Conservation (phyloP, 2,797 vertebrate genomes). For the Esox masquinongy region DNA sequence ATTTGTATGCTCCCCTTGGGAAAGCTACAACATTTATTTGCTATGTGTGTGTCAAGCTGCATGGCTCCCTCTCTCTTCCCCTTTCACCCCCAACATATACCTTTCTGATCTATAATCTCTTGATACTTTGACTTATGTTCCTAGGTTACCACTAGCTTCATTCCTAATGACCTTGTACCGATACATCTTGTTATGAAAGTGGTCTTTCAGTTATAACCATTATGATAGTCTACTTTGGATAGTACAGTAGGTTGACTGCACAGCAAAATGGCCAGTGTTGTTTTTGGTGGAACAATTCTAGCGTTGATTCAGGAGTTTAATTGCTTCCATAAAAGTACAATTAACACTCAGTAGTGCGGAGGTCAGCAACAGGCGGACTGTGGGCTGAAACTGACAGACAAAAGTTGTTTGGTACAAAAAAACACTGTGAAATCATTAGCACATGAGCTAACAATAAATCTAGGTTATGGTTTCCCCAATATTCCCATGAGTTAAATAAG, state of each 20-base stretch:
- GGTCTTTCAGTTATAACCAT: not conserved
- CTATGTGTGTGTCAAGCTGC: not conserved
- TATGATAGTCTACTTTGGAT: not conserved
- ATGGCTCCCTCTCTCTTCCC: not conserved
- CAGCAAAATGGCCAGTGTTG: too few species aligned
- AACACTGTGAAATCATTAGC: too few species aligned
- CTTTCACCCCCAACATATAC: not conserved
- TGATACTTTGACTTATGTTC: slow-evolving; percentile 7
- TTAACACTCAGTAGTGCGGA: not conserved
- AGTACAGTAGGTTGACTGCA: not conserved
- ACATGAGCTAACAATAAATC: too few species aligned
- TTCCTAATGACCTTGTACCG: not conserved
- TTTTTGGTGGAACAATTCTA: too few species aligned
- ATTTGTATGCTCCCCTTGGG: too few species aligned
- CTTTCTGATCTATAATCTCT: not conserved
- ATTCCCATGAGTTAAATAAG: too few species aligned
- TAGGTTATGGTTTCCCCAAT: too few species aligned
- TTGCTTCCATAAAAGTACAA: too few species aligned
- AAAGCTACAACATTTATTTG: too few species aligned
- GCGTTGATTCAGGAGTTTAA: too few species aligned
- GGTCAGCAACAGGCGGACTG: not conserved
- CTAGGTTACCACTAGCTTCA: not conserved
- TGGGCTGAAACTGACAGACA: too few species aligned
- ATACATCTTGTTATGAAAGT: not conserved
- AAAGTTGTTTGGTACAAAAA: too few species aligned